Evolutionary conservation across 2,888 invertebrate genomes (phyloP), one percentile per base, ranked within the genome.

Genomic region (Cerceris ruficornis): DNA sequence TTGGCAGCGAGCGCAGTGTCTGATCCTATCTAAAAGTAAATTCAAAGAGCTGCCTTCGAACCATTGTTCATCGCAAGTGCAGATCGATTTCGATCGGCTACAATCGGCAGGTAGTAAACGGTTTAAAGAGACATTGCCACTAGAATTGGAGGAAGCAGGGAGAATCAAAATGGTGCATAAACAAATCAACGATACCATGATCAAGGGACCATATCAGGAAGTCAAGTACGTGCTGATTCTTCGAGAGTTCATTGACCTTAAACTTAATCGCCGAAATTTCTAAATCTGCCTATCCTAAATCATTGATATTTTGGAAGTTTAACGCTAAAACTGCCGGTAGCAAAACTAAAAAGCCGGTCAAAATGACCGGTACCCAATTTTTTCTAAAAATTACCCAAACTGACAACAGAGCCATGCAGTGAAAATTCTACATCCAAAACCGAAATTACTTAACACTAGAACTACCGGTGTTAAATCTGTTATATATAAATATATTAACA

Each of bases 201-300:
- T 90, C 54, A 90, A 88, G 73, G 88, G 87, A 68, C 88, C 89
- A 9, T 90, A 88, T 52, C 85, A 88, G 66, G 86, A 88, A 72
- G 46, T 88, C 41, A 90, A 88, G 91, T 91, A 82, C 74, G 87
- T 80, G 13, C n/a, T 15, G 50, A 28, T 50, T 64, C 2, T 9
- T 14, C 9, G 5, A 7, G 11, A 6, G 42, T 52, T 13, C 4
- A n/a, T 54, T 15, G 14, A 9, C n/a, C 7, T 14, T 54, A 7
- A n/a, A 54, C n/a, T 54, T 54, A 7, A 2, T 54, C 14, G 1
- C 2, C 54, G 13, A 46, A 1, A 46, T 46, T 46, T 46, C 5
- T 2, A 46, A 11, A 11, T 46, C 13, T 13, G 46, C 8, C 0
- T 46, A 46, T 46, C 5, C 8, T 8, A 2, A 11, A 8, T 46